Percentiles rank a stretch among this genome's conserved stretches.
Conservation (phyloP, 2,797 vertebrate species). For the Schizopygopsis pylzovi region DNA sequence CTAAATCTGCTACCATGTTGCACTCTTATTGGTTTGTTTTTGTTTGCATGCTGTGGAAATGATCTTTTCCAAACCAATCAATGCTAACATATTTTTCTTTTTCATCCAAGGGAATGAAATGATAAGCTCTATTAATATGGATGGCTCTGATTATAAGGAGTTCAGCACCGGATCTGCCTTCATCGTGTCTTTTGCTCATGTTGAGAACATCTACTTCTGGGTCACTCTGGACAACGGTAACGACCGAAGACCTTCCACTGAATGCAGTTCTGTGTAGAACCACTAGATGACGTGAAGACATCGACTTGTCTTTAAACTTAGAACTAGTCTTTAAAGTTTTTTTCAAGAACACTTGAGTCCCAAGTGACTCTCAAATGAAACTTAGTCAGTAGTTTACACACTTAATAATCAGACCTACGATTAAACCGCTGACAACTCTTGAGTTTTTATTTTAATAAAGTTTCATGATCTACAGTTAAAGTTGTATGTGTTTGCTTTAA, state of each 20-base stretch:
- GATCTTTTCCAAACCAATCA: background rate
- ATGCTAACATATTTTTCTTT: too few relatives aligned
- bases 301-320: background rate
- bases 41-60: background rate
- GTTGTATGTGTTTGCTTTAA: background rate
- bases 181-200: constrained; percentile 76
- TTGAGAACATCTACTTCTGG: constrained; percentile 85
- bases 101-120: constrained; percentile 66
- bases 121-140: constrained; percentile 72
- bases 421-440: background rate
- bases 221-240: constrained; percentile 77
- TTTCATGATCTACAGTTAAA: too few relatives aligned
- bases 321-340: background rate
- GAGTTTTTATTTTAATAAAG: background rate
- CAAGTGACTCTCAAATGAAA: background rate
- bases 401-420: background rate
- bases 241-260: background rate
- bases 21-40: background rate
- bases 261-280: constrained; percentile 7
- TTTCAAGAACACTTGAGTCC: background rate
- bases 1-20: background rate
- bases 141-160: constrained; percentile 80
- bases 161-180: constrained; percentile 75
- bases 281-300: constrained; percentile 63
- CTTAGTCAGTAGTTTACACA: background rate